Evolutionary conservation across 2,888 invertebrate species (phyloP).

Genomic region (Hirtodrosophila confusa): DNA sequence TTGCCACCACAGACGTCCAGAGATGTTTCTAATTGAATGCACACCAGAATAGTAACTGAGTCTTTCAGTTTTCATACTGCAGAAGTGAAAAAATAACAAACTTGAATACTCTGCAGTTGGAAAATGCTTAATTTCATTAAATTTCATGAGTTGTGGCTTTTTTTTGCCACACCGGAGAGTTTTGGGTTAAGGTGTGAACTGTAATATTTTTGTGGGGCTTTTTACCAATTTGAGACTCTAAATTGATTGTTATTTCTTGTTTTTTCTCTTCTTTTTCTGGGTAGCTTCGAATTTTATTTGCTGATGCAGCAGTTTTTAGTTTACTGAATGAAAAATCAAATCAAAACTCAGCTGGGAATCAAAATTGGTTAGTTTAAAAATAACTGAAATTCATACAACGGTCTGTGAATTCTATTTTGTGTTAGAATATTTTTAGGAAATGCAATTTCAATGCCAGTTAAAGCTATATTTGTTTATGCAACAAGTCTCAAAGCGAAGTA

Average conservation of each 20-base stretch:
- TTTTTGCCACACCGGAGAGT: background rate
- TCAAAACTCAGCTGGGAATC: conserved; percentile 33
- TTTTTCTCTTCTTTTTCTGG: conserved; percentile 1
- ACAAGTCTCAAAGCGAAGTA: conserved; percentile 1
- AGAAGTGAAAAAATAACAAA: conserved; percentile 16
- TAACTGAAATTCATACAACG: background rate
- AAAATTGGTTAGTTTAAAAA: conserved; percentile 11
- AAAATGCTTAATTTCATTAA: conserved; percentile 71
- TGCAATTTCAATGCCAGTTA: conserved; percentile 7
- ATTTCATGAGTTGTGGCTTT: conserved; percentile 65
- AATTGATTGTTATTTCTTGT: conserved; percentile 49
- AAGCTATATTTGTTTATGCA: no score
- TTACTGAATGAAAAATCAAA: conserved; percentile 40
- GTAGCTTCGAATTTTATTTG: conserved; percentile 28
- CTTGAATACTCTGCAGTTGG: conserved; percentile 29
- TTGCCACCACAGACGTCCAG: conserved; percentile 42
- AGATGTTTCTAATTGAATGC: conserved; percentile 73
- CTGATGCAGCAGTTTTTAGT: conserved; percentile 55
- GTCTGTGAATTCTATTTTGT: background rate
- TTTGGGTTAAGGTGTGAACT: conserved; percentile 36
- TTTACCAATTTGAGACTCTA: conserved; percentile 25
- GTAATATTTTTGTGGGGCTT: conserved; percentile 6
- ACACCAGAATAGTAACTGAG: conserved; percentile 37
- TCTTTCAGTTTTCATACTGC: conserved; percentile 23
- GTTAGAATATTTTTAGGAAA: background rate